Evolutionary conservation across 2,888 invertebrate genomes (phyloP), one percentile per base, ranked within the genome.

Genomic region (Platycnemis pennipes): DNA sequence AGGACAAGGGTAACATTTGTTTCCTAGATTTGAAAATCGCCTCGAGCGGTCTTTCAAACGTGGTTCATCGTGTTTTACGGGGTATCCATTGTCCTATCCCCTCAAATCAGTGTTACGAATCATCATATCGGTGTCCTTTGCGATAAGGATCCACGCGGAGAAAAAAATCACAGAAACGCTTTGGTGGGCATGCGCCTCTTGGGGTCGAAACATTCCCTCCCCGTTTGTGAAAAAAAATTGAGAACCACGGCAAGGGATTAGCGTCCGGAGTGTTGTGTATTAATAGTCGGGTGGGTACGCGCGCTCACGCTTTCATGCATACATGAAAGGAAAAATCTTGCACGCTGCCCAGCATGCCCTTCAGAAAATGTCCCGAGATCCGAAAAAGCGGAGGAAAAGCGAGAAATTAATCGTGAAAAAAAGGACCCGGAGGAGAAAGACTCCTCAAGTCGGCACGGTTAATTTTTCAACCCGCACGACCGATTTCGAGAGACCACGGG

Each of bases 381-480:
- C 77, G 77, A 77, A 77, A 77, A 77, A 77, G 77, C n/a, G 77
- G 77, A 13, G 77, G 77, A 77, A 77, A 37, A 77, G 77, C 37
- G 63, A 77, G 77, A 77, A 77, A 77, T 77, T 77, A 77, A 77
- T 77, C 77, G 77, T 77, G 77, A 5, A 63, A 26, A 63, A 26
- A 63, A 26, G 22, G 26, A 22, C 5, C 19, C 26, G 26, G 26
- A 63, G 77, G 56, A 53, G 56, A 56, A 45, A 44, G 63, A 63
- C 22, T 91, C 44, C 69, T 89, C 89, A 53, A 44, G 56, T n/a
- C 63, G 63, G n/a, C 44, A 44, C 26, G 26, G 91, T 91, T 91
- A 91, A 91, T 91, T 91, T 91, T 91, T 91, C 91, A 91, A 91
- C 91, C 42, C 26, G 7, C 87, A 46, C 87, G 87, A 45, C 87